Conservation (phyloP, 2,113 vertebrate species). For the Myxocyprinus asiaticus region DNA sequence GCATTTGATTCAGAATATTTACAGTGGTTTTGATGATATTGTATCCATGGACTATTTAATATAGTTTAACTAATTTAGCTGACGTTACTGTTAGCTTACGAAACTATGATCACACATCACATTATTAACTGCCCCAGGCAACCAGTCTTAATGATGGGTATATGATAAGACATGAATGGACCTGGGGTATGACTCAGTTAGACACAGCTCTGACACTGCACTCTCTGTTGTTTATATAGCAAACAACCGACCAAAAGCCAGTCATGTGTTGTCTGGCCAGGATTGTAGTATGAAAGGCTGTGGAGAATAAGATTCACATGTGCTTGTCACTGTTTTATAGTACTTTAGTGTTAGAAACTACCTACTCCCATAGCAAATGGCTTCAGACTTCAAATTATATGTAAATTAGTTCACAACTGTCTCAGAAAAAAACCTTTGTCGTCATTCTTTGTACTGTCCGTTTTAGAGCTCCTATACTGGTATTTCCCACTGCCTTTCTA, state of each 20-base stretch:
- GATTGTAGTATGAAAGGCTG: conserved; percentile 6
- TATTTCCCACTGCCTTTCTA: not conserved
- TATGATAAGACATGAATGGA: conserved; percentile 18
- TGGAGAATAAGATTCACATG: not conserved
- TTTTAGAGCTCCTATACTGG: not conserved
- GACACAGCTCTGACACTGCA: conserved; percentile 43
- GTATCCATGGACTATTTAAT: not conserved
- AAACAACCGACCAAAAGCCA: conserved; percentile 53
- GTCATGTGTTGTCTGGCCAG: conserved; percentile 48
- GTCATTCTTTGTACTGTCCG: not conserved
- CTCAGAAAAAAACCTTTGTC: not conserved
- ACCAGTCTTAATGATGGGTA: conserved; percentile 18
- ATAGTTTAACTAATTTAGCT: not conserved
- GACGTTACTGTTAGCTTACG: not conserved
- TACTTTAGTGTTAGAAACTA: conserved; percentile 3
- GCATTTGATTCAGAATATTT: not conserved
- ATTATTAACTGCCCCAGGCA: conserved; percentile 23
- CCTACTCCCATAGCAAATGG: conserved; percentile 11
- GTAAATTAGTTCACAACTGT: conserved; percentile 11
- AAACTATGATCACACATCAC: not conserved
- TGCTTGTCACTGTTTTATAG: conserved; percentile 22
- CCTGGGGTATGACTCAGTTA: conserved; percentile 27
- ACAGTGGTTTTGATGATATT: not conserved
- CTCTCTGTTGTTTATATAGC: conserved; percentile 58
- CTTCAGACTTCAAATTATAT: conserved; percentile 26